A percentile compares a stretch with the other conserved stretches of the same genome.
Evolutionary conservation across 2,113 vertebrate genomes (phyloP).

Genomic region (Myiopsitta monachus): DNA sequence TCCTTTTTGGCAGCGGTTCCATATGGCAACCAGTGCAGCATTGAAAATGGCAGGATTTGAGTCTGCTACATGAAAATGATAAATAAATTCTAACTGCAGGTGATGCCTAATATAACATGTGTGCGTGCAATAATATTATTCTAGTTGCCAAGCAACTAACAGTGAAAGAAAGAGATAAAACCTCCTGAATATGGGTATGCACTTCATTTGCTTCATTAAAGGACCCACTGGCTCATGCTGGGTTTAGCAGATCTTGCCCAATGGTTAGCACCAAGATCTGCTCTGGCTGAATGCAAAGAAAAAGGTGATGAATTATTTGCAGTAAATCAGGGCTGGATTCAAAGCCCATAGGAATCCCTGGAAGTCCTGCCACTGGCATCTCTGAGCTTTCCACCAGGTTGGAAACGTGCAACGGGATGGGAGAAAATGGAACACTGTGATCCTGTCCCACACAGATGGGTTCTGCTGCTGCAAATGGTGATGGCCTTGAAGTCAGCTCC

Average conservation of each 20-base stretch:
- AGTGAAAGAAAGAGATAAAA: neutral
- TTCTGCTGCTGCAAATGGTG: neutral
- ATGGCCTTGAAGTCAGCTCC: neutral
- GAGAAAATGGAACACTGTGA: neutral
- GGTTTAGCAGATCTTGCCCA: neutral
- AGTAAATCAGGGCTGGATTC: neutral
- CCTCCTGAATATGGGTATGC: neutral
- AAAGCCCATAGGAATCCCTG: neutral
- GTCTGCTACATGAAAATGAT: neutral
- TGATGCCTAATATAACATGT: neutral
- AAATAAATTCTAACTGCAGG: constrained; percentile 20
- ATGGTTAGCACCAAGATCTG: neutral
- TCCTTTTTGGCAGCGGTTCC: constrained; percentile 17
- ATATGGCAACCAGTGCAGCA: accelerated
- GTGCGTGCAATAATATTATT: constrained; percentile 1
- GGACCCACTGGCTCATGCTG: neutral
- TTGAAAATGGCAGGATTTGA: neutral
- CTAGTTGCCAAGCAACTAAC: constrained; percentile 23
- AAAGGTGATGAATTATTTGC: neutral
- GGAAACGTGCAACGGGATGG: accelerated
- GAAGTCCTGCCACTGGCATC: neutral
- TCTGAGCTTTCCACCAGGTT: neutral
- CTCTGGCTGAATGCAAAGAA: neutral
- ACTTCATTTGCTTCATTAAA: neutral
- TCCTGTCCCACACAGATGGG: accelerated